These are phyloP conservation scores for Cromileptes altivelis DNA, from an alignment of 2,113 vertebrate species.

Conservation along the genomic window DNA sequence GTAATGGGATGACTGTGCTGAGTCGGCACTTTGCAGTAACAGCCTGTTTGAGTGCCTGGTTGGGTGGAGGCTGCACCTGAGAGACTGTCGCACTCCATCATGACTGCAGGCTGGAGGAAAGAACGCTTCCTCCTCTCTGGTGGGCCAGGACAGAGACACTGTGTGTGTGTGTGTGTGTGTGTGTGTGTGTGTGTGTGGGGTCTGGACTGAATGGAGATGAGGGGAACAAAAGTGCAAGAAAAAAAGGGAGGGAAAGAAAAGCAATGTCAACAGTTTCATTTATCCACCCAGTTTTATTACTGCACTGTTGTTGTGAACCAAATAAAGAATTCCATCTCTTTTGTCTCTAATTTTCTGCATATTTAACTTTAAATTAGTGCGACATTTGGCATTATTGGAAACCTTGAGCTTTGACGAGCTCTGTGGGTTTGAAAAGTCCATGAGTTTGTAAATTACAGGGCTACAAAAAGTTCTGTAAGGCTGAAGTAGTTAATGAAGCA, in stretches of 20 bases:
- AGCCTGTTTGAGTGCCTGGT: slow-evolving; percentile 41
- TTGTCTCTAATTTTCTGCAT: not conserved
- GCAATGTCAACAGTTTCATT: not conserved
- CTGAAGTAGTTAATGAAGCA: not conserved
- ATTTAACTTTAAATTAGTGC: not conserved
- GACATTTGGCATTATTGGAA: not conserved
- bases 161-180: slow-evolving; percentile 31
- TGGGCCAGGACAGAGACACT: not conserved
- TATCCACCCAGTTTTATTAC: not conserved
- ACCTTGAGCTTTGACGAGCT: not conserved
- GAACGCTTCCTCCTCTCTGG: slow-evolving; percentile 8
- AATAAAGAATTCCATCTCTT: not conserved
- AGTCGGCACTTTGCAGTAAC: slow-evolving; percentile 58
- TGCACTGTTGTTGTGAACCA: not conserved
- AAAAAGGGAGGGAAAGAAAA: not conserved
- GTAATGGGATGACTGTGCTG: slow-evolving; percentile 69
- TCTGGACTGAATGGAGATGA: not conserved
- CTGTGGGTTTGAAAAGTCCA: not conserved
- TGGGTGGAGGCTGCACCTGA: slow-evolving; percentile 60
- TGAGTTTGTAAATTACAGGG: not conserved
- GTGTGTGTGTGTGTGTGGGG: not conserved
- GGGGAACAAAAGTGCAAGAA: not conserved
- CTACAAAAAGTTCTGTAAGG: not conserved
- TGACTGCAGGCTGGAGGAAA: slow-evolving; percentile 21
- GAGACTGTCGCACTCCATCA: slow-evolving; percentile 50